A percentile compares a stretch with the other conserved stretches of the same genome.
Conservation (phyloP, 1,140 invertebrate genomes). For the Manduca sexta region DNA sequence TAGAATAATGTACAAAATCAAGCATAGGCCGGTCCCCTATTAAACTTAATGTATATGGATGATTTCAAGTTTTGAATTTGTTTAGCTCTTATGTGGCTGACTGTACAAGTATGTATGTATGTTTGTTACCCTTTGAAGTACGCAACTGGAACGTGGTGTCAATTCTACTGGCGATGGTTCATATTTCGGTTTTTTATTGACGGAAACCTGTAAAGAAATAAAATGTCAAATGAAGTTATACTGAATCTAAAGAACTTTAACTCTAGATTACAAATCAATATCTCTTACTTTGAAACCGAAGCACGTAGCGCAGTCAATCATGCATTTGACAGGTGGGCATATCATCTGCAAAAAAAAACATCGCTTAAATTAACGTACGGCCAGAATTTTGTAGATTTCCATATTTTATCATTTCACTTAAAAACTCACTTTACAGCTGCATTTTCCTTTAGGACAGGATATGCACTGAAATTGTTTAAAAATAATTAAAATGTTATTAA, state of each 20-base stretch:
- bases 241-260: too few relatives aligned
- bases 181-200: constrained; percentile 37
- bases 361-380: too few relatives aligned
- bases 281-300: constrained; percentile 35
- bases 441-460: constrained; percentile 30
- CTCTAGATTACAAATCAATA: constrained; percentile 2
- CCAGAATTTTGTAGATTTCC: too few relatives aligned
- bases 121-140: too few relatives aligned
- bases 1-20: too few relatives aligned
- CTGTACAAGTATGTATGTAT: too few relatives aligned
- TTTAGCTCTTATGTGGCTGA: too few relatives aligned
- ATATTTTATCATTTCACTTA: too few relatives aligned
- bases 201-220: constrained; percentile 30
- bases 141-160: constrained; percentile 44
- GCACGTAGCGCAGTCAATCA: constrained; percentile 27
- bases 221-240: too few relatives aligned
- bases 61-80: too few relatives aligned
- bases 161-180: constrained; percentile 37
- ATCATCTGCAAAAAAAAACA: constrained; percentile 11
- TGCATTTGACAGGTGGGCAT: constrained; percentile 26
- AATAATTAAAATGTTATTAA: constrained; percentile 1
- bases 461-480: constrained; percentile 21
- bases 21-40: too few relatives aligned
- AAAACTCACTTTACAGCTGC: constrained; percentile 26
- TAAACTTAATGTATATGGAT: too few relatives aligned